A percentile compares a stretch with the other conserved stretches of the same genome.
Evolutionary conservation across 2,797 vertebrate genomes (phyloP).

Genomic region (Vultur gryphus): DNA sequence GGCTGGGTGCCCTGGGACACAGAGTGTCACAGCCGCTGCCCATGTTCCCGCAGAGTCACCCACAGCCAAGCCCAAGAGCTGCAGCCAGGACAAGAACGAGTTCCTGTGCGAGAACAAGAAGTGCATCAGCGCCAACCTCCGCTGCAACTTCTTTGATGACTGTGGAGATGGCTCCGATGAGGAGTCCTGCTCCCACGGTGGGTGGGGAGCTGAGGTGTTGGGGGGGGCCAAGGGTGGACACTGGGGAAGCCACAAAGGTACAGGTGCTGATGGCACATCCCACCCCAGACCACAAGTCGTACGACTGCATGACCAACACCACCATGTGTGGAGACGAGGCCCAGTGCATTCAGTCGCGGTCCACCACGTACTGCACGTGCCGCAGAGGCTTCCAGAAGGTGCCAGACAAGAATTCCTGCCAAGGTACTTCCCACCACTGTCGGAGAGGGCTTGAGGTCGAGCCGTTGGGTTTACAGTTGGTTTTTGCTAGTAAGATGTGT

Average conservation of each 20-base stretch:
- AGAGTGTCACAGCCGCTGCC: neutral
- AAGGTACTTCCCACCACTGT: conserved; percentile 72
- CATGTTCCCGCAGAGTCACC: conserved; percentile 52
- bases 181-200: conserved; percentile 86
- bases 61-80: conserved; percentile 67
- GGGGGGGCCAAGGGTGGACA: accelerated
- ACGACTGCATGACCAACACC: conserved; percentile 81
- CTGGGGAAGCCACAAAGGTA: accelerated
- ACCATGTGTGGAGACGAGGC: conserved; percentile 89
- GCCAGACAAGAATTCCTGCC: conserved; percentile 80
- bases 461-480: accelerated
- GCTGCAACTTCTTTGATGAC: conserved; percentile 94
- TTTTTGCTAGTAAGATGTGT: neutral
- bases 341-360: conserved; percentile 81
- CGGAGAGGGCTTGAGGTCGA: accelerated
- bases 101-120: conserved; percentile 85
- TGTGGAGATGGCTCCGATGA: conserved; percentile 92
- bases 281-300: conserved; percentile 79
- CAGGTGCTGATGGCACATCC: accelerated
- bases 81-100: conserved; percentile 86
- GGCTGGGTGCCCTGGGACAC: accelerated
- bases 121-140: conserved; percentile 84
- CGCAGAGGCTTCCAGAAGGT: conserved; percentile 86
- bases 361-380: conserved; percentile 87
- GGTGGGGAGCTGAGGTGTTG: neutral